Conservation (phyloP, 2,888 invertebrate species). For the Dryocosmus kuriphilus region DNA sequence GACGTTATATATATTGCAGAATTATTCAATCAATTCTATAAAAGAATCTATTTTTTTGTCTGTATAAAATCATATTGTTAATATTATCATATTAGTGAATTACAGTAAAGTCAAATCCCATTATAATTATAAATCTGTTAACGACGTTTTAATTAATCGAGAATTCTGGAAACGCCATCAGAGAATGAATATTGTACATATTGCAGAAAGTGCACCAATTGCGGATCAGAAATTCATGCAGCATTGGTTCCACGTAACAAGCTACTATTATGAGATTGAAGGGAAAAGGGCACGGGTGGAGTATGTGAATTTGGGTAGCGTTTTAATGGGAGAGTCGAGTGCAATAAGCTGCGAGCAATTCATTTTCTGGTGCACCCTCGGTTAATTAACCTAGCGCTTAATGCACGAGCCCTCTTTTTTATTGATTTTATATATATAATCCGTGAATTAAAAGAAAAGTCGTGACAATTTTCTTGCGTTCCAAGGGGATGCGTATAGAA, state of each 20-base stretch:
- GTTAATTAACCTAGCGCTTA: too few relatives aligned
- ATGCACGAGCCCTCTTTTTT: too few relatives aligned
- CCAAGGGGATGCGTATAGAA: constrained; percentile 6
- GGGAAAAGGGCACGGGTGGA: background rate
- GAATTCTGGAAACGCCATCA: background rate
- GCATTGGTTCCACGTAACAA: constrained; percentile 12
- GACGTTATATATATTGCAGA: background rate
- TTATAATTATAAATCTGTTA: constrained; percentile 10
- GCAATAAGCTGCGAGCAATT: constrained; percentile 24
- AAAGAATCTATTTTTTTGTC: background rate
- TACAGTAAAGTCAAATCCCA: constrained; percentile 1
- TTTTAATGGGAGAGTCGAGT: background rate
- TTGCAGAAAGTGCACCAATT: background rate
- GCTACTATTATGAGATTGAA: constrained; percentile 19
- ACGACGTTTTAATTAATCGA: constrained; percentile 17
- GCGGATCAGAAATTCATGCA: background rate
- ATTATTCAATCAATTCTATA: background rate
- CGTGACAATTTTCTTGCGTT: constrained; percentile 25
- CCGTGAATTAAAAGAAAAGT: constrained; percentile 24
- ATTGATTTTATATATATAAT: too few relatives aligned
- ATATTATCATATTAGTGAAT: background rate
- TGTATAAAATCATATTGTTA: background rate
- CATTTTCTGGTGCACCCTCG: background rate
- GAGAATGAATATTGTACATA: constrained; percentile 6
- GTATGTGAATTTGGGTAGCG: background rate